Evolutionary conservation across 2,888 invertebrate species (phyloP).

Genomic region (Sisyra nigra): DNA sequence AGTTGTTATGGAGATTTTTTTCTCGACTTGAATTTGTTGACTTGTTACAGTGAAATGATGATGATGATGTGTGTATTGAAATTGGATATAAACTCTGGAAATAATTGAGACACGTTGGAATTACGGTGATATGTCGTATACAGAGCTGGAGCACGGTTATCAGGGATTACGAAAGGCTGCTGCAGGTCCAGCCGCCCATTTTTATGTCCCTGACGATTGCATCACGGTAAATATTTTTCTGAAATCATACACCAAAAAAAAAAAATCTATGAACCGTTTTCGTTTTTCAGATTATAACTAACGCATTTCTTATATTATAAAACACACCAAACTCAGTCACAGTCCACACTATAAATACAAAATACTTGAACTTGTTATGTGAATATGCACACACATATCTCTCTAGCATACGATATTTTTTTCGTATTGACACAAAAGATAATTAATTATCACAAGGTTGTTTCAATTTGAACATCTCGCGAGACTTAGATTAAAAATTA

Average conservation of each 20-base stretch:
- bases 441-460: neutral
- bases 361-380: slow-evolving; percentile 4
- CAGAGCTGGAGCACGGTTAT: slow-evolving; percentile 84
- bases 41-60: too few species aligned
- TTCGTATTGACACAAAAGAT: neutral
- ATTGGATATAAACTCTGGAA: neutral
- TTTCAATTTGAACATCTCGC: too few species aligned
- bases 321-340: neutral
- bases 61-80: neutral
- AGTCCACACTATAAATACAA: neutral
- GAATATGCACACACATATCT: neutral
- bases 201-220: slow-evolving; percentile 56
- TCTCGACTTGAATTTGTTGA: too few species aligned
- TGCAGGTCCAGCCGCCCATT: slow-evolving; percentile 42
- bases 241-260: slow-evolving; percentile 12
- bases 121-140: slow-evolving; percentile 59
- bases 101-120: neutral
- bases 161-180: slow-evolving; percentile 64
- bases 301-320: neutral
- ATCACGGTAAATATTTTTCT: slow-evolving; percentile 36
- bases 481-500: too few species aligned
- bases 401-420: neutral
- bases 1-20: too few species aligned
- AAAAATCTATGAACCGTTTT: neutral
- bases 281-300: neutral